Evolutionary conservation across 2,797 vertebrate species (phyloP).

Genomic region (Arrhamphus sclerolepis): DNA sequence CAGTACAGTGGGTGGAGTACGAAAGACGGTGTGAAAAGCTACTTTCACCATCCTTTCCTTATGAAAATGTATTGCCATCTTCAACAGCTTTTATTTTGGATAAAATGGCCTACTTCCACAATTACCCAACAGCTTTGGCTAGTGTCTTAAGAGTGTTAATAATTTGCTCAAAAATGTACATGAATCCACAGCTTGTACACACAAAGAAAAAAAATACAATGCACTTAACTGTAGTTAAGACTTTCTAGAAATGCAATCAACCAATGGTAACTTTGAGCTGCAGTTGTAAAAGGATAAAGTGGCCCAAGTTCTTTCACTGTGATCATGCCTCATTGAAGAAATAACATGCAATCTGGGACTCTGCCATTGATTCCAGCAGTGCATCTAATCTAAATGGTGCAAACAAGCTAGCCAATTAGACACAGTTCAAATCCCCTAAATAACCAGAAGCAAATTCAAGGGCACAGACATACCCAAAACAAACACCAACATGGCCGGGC

Average conservation of each 20-base stretch:
- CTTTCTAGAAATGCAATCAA: no score
- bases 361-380: constrained; percentile 71
- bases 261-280: background rate
- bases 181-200: no score
- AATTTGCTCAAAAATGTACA: background rate
- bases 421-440: constrained; percentile 74
- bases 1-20: constrained; percentile 28
- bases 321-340: constrained; percentile 62
- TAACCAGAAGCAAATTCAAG: constrained; percentile 73
- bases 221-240: no score
- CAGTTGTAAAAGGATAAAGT: background rate
- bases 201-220: no score
- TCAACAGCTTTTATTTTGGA: constrained; percentile 30
- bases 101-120: constrained; percentile 30
- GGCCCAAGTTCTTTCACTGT: constrained; percentile 31
- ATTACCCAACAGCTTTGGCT: constrained; percentile 3
- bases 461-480: constrained; percentile 66
- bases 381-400: constrained; percentile 74
- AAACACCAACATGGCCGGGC: constrained; percentile 71
- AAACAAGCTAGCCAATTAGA: constrained; percentile 73
- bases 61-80: constrained; percentile 23
- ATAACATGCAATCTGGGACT: constrained; percentile 69
- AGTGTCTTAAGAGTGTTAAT: background rate
- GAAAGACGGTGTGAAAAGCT: constrained; percentile 37
- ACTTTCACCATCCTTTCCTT: constrained; percentile 35